Evolutionary conservation across 1,140 invertebrate species (phyloP).

Genomic region (Micrasema minimum): DNA sequence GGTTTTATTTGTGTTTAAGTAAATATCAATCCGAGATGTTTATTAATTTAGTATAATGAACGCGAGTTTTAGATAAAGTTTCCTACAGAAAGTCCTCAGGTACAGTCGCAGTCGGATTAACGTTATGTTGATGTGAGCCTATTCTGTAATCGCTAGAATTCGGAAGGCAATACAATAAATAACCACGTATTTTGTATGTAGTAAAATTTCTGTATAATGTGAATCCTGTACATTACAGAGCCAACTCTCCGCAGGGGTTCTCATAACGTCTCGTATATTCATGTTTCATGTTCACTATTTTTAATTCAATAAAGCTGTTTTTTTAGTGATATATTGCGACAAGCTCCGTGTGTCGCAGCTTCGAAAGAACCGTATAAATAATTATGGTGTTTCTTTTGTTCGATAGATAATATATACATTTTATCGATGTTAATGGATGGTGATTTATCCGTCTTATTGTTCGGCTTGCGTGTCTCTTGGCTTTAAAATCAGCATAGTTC

Average conservation of each 20-base stretch:
- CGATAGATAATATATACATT: too few relatives aligned
- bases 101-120: not conserved
- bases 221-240: slow-evolving; percentile 1
- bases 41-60: slow-evolving; percentile 6
- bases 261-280: slow-evolving; percentile 25
- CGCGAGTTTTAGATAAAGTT: not conserved
- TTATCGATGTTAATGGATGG: too few relatives aligned
- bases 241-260: slow-evolving; percentile 19
- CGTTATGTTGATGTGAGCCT: slow-evolving; percentile 21
- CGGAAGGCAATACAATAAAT: slow-evolving; percentile 26
- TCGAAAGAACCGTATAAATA: slow-evolving; percentile 4
- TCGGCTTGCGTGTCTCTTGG: too few relatives aligned
- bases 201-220: slow-evolving; percentile 10
- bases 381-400: not conserved
- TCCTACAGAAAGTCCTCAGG: too few relatives aligned
- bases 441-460: too few relatives aligned
- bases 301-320: slow-evolving; percentile 32
- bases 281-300: slow-evolving; percentile 19
- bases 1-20: slow-evolving; percentile 6
- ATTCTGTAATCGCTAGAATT: slow-evolving; percentile 5
- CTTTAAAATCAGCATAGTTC: too few relatives aligned
- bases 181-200: not conserved
- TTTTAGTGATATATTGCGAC: slow-evolving; percentile 26
- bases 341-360: slow-evolving; percentile 19
- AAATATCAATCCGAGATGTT: slow-evolving; percentile 5